phyloP scores from a whole-genome alignment of 2,888 invertebrate genomes.

The Mycalesis mineus region DNA sequence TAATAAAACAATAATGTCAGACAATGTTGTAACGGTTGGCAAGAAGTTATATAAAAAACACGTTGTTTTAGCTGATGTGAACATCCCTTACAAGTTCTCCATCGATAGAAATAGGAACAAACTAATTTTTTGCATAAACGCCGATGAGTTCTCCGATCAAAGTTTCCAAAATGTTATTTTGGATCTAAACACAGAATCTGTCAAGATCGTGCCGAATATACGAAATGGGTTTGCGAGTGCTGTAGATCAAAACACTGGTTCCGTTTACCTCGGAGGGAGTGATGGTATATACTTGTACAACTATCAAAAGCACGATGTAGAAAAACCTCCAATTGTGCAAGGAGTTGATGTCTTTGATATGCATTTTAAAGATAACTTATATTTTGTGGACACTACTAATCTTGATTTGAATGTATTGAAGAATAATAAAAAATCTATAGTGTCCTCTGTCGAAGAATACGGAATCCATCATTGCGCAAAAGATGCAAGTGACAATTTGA shows the following conservation, averaged over 20 bases:
- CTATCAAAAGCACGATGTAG: slow-evolving; percentile 39
- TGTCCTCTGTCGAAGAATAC: slow-evolving; percentile 39
- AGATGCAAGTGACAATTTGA: slow-evolving; percentile 40
- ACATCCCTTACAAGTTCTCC: slow-evolving; percentile 53
- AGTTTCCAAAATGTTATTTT: slow-evolving; percentile 53
- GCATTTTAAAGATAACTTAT: slow-evolving; percentile 46
- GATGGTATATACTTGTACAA: slow-evolving; percentile 55
- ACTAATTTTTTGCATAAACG: slow-evolving; percentile 56
- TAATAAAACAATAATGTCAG: slow-evolving; percentile 10
- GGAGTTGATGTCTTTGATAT: slow-evolving; percentile 54
- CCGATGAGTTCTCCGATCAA: slow-evolving; percentile 56
- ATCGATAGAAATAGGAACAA: slow-evolving; percentile 44
- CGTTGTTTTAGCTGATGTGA: slow-evolving; percentile 51
- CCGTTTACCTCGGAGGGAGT: slow-evolving; percentile 54
- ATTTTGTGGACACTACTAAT: slow-evolving; percentile 50
- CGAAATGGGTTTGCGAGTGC: slow-evolving; percentile 58
- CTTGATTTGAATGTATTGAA: slow-evolving; percentile 43
- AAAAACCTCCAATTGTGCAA: slow-evolving; percentile 39
- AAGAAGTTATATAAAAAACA: slow-evolving; percentile 35
- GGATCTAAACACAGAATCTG: slow-evolving; percentile 41
- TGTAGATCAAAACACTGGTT: slow-evolving; percentile 44
- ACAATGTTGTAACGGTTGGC: slow-evolving; percentile 26
- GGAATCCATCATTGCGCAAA: slow-evolving; percentile 50
- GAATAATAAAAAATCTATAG: slow-evolving; percentile 32
- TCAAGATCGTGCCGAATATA: slow-evolving; percentile 47